Conservation (phyloP, 2,888 invertebrate genomes). For the Volucella bombylans region DNA sequence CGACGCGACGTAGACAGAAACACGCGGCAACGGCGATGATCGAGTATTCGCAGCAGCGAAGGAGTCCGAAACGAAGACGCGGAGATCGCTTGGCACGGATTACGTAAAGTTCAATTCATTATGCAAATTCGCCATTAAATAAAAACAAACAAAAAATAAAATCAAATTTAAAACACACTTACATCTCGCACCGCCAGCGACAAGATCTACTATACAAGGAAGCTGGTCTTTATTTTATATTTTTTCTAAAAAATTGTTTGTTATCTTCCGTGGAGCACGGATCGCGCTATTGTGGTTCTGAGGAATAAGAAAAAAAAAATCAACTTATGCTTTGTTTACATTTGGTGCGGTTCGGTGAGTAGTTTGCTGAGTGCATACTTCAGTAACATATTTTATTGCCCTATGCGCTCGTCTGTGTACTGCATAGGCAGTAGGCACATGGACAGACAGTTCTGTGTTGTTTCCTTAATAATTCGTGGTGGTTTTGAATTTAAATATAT, state of each 20-base stretch:
- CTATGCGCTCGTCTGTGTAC: slow-evolving; percentile 17
- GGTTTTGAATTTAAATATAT: slow-evolving; percentile 40
- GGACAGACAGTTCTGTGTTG: slow-evolving; percentile 35
- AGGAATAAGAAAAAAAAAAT: slow-evolving; percentile 48
- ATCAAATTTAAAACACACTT: not conserved
- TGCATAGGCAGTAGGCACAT: slow-evolving; percentile 34
- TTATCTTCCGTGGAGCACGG: slow-evolving; percentile 37
- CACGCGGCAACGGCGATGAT: slow-evolving; percentile 41
- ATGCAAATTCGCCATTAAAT: slow-evolving; percentile 58
- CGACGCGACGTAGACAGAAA: slow-evolving; percentile 20
- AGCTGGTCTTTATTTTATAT: slow-evolving; percentile 17
- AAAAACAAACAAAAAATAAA: slow-evolving; percentile 32
- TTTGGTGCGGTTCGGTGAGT: slow-evolving; percentile 67
- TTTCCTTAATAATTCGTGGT: slow-evolving; percentile 25
- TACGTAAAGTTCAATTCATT: slow-evolving; percentile 66
- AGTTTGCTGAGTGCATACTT: slow-evolving; percentile 56
- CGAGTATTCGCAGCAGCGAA: slow-evolving; percentile 41
- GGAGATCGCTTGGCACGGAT: slow-evolving; percentile 57
- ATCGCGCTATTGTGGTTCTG: slow-evolving; percentile 43
- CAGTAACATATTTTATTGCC: slow-evolving; percentile 57
- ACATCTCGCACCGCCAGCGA: not conserved
- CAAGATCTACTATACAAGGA: not conserved
- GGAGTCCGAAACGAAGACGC: slow-evolving; percentile 54
- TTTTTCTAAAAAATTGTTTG: slow-evolving; percentile 32
- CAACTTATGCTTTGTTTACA: slow-evolving; percentile 68